phyloP scores from a whole-genome alignment of 1,140 invertebrate species.

The Aphelenchoides fujianensis region DNA sequence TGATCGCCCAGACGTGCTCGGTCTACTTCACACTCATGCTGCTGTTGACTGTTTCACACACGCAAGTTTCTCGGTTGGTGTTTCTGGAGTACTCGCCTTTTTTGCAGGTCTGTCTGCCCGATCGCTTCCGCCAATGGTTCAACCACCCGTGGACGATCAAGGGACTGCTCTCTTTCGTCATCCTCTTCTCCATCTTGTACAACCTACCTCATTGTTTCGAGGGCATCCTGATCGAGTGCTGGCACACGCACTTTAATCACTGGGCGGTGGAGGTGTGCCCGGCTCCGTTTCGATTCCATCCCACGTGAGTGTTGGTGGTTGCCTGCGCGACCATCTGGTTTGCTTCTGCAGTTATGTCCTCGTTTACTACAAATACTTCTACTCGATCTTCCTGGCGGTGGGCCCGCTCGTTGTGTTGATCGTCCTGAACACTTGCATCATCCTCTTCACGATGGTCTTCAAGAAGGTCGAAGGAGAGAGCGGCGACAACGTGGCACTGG shows the following conservation, averaged over 20 bases:
- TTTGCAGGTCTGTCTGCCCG: slow-evolving; percentile 53
- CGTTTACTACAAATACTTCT: slow-evolving; percentile 61
- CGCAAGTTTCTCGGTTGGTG: slow-evolving; percentile 34
- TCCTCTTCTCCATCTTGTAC: slow-evolving; percentile 57
- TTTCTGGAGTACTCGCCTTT: not conserved
- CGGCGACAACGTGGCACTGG: slow-evolving; percentile 57
- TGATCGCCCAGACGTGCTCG: slow-evolving; percentile 61
- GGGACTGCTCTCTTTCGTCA: slow-evolving; percentile 29
- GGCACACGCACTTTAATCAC: slow-evolving; percentile 53
- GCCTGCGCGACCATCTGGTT: not conserved
- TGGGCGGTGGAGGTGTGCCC: slow-evolving; percentile 57
- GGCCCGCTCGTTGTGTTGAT: slow-evolving; percentile 55
- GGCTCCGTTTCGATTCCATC: slow-evolving; percentile 51
- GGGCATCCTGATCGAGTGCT: slow-evolving; percentile 55
- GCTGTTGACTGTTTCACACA: slow-evolving; percentile 60
- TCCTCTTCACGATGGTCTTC: slow-evolving; percentile 46
- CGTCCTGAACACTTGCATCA: slow-evolving; percentile 55
- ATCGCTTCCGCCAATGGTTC: slow-evolving; percentile 30
- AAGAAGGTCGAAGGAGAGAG: slow-evolving; percentile 28
- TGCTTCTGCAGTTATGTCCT: slow-evolving; percentile 50
- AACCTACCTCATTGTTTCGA: slow-evolving; percentile 61
- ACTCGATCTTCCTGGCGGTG: slow-evolving; percentile 57
- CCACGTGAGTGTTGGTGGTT: slow-evolving; percentile 44
- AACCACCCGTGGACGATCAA: slow-evolving; percentile 30
- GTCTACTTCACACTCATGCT: slow-evolving; percentile 60